Conservation (phyloP, 2,888 invertebrate genomes). For the Clivina fossor region DNA sequence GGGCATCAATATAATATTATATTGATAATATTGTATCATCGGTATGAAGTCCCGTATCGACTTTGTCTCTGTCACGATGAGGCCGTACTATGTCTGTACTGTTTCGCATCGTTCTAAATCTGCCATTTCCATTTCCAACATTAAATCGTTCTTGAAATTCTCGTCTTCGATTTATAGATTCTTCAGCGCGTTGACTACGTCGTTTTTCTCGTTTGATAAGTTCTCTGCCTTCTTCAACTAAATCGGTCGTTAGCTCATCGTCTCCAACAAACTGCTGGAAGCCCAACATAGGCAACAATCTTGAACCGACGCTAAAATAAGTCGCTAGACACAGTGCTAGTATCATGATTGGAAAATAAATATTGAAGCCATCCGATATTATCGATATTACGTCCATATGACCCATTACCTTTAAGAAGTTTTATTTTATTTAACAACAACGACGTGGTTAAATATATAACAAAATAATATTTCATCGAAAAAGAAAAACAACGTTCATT, state of each 20-base stretch:
- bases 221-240: slow-evolving; percentile 92
- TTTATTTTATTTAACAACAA: too few species aligned
- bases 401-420: slow-evolving; percentile 99
- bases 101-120: slow-evolving; percentile 53
- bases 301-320: slow-evolving; percentile 89
- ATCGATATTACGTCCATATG: slow-evolving; percentile 98
- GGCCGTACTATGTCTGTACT: slow-evolving; percentile 58
- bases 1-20: too few species aligned
- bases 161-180: slow-evolving; percentile 72
- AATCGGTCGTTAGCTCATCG: slow-evolving; percentile 88
- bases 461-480: too few species aligned
- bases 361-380: slow-evolving; percentile 96
- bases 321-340: slow-evolving; percentile 90
- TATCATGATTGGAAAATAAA: slow-evolving; percentile 98
- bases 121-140: slow-evolving; percentile 48
- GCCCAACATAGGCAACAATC: slow-evolving; percentile 85
- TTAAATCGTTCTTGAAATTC: slow-evolving; percentile 71
- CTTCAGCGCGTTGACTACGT: slow-evolving; percentile 77
- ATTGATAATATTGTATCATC: too few species aligned
- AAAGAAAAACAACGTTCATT: too few species aligned
- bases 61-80: slow-evolving; percentile 50
- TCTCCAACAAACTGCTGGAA: slow-evolving; percentile 97
- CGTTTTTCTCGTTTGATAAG: slow-evolving; percentile 87
- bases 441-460: too few species aligned
- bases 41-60: slow-evolving; percentile 68